A percentile compares a stretch with the other conserved stretches of the same genome.
Conservation (phyloP, 2,888 invertebrate genomes). For the Plusia festucae region DNA sequence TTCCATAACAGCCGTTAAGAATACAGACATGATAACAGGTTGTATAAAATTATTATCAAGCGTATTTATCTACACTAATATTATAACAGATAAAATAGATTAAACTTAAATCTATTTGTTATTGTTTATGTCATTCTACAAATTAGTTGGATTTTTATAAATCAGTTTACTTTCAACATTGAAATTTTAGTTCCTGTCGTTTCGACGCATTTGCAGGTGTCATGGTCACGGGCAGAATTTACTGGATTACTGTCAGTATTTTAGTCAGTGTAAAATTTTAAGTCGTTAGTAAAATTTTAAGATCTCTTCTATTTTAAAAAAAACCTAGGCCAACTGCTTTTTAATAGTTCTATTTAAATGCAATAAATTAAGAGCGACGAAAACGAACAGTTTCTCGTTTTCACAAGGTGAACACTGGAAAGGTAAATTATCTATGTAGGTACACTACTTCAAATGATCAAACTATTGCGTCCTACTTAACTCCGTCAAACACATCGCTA, state of each 20-base stretch:
- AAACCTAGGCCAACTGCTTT: neutral
- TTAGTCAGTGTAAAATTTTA: no score
- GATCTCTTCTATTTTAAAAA: neutral
- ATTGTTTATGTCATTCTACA: conserved; percentile 32
- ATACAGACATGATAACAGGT: neutral
- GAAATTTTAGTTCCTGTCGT: no score
- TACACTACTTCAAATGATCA: neutral
- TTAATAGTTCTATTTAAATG: neutral
- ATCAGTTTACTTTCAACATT: conserved; percentile 56
- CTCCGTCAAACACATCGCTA: conserved; percentile 29
- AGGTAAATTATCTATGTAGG: neutral
- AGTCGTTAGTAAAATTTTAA: neutral
- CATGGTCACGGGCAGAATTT: no score
- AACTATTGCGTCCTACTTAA: conserved; percentile 12
- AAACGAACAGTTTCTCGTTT: neutral
- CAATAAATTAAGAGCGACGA: neutral
- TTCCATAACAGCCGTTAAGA: neutral
- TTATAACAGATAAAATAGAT: no score
- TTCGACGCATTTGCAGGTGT: no score
- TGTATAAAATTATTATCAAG: no score
- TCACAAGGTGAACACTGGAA: neutral
- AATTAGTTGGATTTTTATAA: conserved; percentile 43
- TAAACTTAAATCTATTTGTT: neutral
- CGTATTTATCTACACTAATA: no score
- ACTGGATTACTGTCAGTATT: no score